Evolutionary conservation across 2,113 vertebrate genomes (phyloP), one percentile per base, ranked within the genome.

Genomic region (Callaeas wilsoni): DNA sequence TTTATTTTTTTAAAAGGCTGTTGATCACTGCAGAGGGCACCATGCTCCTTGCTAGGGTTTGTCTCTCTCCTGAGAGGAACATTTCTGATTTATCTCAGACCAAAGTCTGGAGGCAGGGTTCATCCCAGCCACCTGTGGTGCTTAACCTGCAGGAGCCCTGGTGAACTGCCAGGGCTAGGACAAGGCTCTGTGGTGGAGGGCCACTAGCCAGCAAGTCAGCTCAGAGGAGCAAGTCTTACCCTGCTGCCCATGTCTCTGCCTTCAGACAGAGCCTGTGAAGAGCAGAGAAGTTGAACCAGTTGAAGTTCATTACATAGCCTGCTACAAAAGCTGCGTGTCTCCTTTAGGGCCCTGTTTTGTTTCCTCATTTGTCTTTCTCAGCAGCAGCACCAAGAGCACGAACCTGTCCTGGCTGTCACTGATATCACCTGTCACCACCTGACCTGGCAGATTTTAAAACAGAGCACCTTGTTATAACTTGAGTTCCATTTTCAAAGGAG

Each of bases 51-150:
- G 0, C 35, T 63, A 32, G 39, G 23, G 33, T 67, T 95, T 78
- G 15, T 65, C 26, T 27, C 5, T 74, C 64, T 78, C 37, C 27
- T 7, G 26, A 67, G 47, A 67, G 42, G 27, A 63, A 16, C 3
- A 1, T 49, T 75, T 90, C 44, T 87, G 2, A 27, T 50, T 16
- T 60, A 37, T 49, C 56, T 41, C 2, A 3, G 75, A 85, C 49
- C 29, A 25, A 56, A 71, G 44, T 67, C 26, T 22, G 5, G 35
- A 55, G 62, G 33, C 5, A 8, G 6, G 25, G 29, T 60, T 65
- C 16, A 18, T 50, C 29, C 37, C 27, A 3, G 0, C 6, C 3
- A 7, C 47, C 11, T 9, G 4, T 6, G 8, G 13, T 29, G 6
- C n/a, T 53, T 29, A 39, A 30, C 11, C 42, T 1, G 9, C 22